phyloP scores from a whole-genome alignment of 2,888 invertebrate genomes.

The Morpho helenor region DNA sequence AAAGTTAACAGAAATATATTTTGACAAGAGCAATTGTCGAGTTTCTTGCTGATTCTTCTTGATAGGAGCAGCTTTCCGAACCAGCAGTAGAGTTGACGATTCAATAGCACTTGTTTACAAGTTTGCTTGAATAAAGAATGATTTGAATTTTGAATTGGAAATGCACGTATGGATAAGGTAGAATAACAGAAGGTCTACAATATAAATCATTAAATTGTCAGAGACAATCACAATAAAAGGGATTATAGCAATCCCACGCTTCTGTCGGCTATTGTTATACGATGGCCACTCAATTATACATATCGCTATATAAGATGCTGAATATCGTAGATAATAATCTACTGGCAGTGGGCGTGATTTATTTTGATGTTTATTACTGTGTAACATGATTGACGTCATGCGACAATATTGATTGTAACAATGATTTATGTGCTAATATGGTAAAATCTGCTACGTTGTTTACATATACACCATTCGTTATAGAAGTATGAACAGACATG shows the following conservation, averaged over 20 bases:
- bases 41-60: too few species aligned
- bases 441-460: too few species aligned
- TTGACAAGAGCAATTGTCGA: too few species aligned
- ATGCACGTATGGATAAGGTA: too few species aligned
- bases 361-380: constrained; percentile 20
- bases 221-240: constrained; percentile 13
- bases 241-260: constrained; percentile 19
- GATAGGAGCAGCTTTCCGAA: too few species aligned
- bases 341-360: constrained; percentile 20
- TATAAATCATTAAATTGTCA: constrained; percentile 21
- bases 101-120: too few species aligned
- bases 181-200: not conserved
- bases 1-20: too few species aligned
- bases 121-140: too few species aligned
- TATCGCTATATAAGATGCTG: constrained; percentile 3
- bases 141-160: too few species aligned
- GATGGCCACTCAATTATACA: constrained; percentile 23
- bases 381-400: constrained; percentile 9
- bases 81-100: too few species aligned
- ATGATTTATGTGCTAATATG: constrained; percentile 3
- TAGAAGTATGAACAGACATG: too few species aligned
- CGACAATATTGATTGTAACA: constrained; percentile 4
- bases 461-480: too few species aligned
- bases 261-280: constrained; percentile 15
- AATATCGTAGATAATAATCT: constrained; percentile 3